Conservation (phyloP, 2,888 invertebrate species). For the Molorchus minor region DNA sequence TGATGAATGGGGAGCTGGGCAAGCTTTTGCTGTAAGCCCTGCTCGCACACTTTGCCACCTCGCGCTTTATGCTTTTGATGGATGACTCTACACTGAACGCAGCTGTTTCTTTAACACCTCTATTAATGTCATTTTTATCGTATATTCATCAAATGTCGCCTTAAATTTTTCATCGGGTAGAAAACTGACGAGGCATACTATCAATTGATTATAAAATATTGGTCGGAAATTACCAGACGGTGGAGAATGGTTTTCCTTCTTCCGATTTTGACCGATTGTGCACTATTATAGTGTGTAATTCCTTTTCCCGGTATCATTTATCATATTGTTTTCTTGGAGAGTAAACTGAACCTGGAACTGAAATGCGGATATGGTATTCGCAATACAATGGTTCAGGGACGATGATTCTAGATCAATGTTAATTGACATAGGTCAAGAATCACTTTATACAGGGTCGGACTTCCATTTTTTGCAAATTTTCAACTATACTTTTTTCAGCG, state of each 20-base stretch:
- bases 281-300: background rate
- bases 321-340: too few relatives aligned
- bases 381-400: too few relatives aligned
- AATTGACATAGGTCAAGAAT: too few relatives aligned
- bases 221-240: background rate
- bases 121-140: slow-evolving; percentile 58
- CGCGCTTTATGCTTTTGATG: slow-evolving; percentile 60
- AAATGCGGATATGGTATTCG: too few relatives aligned
- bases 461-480: too few relatives aligned
- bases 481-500: too few relatives aligned
- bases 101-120: slow-evolving; percentile 59
- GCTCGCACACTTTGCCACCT: slow-evolving; percentile 61
- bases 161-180: slow-evolving; percentile 38
- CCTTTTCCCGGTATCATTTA: too few relatives aligned
- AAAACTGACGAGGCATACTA: slow-evolving; percentile 27
- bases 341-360: too few relatives aligned
- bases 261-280: slow-evolving; percentile 3
- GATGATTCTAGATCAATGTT: too few relatives aligned
- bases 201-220: slow-evolving; percentile 38
- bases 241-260: background rate
- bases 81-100: slow-evolving; percentile 56
- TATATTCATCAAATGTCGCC: slow-evolving; percentile 48
- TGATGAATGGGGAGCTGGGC: slow-evolving; percentile 59
- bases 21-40: slow-evolving; percentile 55
- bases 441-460: too few relatives aligned